Conservation (phyloP, 2,113 vertebrate genomes). For the Telmatochromis brachygnathus region DNA sequence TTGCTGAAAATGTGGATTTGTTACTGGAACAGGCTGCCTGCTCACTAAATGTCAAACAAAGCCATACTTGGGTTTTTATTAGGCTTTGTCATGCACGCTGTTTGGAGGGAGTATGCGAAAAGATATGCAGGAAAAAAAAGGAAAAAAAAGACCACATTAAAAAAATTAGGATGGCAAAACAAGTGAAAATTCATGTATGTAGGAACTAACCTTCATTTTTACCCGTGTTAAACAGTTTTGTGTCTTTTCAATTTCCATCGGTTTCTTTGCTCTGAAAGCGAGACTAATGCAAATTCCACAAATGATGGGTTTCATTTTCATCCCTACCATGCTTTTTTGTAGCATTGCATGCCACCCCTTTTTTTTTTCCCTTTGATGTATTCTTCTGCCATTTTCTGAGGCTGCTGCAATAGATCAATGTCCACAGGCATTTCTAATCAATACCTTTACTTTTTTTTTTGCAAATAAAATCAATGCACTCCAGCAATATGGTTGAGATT, state of each 20-base stretch:
- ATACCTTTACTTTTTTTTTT: background rate
- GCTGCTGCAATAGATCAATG: background rate
- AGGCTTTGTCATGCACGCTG: background rate
- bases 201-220: background rate
- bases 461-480: background rate
- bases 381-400: background rate
- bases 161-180: background rate
- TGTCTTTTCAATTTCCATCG: background rate
- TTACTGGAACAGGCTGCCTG: background rate
- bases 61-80: background rate
- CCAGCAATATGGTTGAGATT: background rate
- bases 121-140: rapidly evolving
- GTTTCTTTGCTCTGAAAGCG: background rate
- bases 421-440: background rate
- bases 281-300: background rate
- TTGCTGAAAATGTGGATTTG: background rate
- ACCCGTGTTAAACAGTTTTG: background rate
- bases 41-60: background rate
- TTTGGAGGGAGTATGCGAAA: background rate
- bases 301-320: background rate
- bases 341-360: background rate
- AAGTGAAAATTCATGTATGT: background rate
- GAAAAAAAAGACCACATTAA: background rate
- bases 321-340: background rate
- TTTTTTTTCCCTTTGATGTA: background rate